Conservation (phyloP, 2,113 vertebrate species). For the Mesitornis unicolor region DNA sequence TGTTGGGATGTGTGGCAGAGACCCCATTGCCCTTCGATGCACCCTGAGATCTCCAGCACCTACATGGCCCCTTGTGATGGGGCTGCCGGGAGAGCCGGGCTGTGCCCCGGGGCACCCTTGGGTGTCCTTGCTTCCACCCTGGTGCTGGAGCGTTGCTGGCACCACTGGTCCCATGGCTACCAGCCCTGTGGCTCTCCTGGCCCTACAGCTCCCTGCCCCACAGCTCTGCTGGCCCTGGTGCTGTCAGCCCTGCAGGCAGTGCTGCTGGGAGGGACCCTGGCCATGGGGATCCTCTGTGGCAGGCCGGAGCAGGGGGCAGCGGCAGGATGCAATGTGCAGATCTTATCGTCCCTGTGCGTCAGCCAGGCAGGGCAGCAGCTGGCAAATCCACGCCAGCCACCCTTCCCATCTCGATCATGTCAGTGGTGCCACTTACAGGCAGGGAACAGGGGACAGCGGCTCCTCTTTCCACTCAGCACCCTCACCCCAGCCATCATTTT, state of each 20-base stretch:
- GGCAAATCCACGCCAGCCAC: background rate
- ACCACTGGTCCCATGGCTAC: background rate
- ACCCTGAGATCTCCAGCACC: fast-evolving
- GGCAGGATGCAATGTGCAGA: background rate
- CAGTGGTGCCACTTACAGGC: fast-evolving
- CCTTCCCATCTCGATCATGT: background rate
- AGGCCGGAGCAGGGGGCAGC: fast-evolving
- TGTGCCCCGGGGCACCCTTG: background rate
- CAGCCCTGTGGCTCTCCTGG: background rate
- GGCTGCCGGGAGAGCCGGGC: background rate
- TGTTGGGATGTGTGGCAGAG: fast-evolving
- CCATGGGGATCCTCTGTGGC: background rate
- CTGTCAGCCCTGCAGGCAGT: background rate
- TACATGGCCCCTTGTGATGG: background rate
- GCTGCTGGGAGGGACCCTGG: background rate
- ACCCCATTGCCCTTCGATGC: fast-evolving
- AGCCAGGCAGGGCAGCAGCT: fast-evolving
- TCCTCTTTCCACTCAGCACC: background rate
- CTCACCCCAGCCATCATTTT: background rate
- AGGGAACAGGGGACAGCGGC: background rate
- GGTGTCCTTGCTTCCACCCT: background rate
- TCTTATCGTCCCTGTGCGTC: fast-evolving
- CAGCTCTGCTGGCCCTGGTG: background rate
- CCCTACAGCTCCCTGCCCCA: background rate
- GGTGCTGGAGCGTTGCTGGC: background rate